Base-by-base conservation (phyloP, 2,888 invertebrate genomes). In the Leptinotarsa peninsularis region DNA sequence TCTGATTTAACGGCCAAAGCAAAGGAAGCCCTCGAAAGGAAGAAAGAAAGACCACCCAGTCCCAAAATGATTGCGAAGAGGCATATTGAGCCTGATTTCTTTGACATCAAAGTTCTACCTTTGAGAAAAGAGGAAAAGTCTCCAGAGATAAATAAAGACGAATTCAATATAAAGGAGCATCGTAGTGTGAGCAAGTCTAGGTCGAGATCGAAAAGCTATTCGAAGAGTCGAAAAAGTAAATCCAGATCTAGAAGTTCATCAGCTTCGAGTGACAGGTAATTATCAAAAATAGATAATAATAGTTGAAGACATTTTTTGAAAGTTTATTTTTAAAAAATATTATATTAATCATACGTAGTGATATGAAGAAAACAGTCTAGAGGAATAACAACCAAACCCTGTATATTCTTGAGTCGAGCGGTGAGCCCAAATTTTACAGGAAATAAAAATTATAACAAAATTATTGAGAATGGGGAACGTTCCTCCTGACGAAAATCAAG, bases 1-100 rank as follows among this genome's bases (percentile, higher is more conserved):
- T 90, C 92, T 81, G 91, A 92, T 79, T 87, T 92, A 85, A 91
- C 94, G 73, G 90, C 93, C 77, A 94, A 95, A 87, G 94, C 95
- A 2, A 93, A 93, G 83, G 94, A 93, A 84, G 89, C 90, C 3
- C 87, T 93, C 73, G 92, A 92, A 78, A 91, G 91, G 84, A 92
- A 90, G 81, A 88, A 78, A 71, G 81, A 82, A 70, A 79, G 71
- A 66, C 78, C 80, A n/a, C 76, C 79, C 1, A 82, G 81, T 76
- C 81, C 81, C 13, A 81, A 80, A 72, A 75, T 73, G 2, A 75
- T 77, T n/a, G 69, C 72, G 15, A 80, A 79, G 74, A 81, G 81
- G 67, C 74, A 72, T 13, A 85, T 86, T n/a, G 85, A 86, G 76
- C 82, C 86, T 4, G 84, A 87, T 78, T 79, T 84, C 84, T 89